phyloP scores from a whole-genome alignment of 1,140 invertebrate genomes.

The Drosophila tani region DNA sequence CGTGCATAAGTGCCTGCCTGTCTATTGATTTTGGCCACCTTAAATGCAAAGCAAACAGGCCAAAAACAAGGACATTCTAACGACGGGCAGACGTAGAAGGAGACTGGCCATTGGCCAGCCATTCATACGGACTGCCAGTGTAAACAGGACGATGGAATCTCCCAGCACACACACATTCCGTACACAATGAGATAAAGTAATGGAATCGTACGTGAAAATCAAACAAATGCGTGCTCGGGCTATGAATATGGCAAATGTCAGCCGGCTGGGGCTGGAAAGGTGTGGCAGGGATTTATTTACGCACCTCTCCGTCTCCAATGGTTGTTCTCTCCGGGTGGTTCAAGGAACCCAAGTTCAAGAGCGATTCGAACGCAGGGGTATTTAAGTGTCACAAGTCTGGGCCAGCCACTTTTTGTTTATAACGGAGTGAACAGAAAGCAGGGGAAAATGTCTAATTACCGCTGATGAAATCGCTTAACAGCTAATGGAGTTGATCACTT shows the following conservation, averaged over 20 bases:
- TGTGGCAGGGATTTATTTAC: conserved; percentile 37
- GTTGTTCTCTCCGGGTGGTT: conserved; percentile 43
- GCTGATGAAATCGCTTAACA: conserved; percentile 20
- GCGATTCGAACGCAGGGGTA: not conserved
- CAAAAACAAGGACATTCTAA: conserved; percentile 25
- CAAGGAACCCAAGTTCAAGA: conserved; percentile 69
- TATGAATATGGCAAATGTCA: conserved; percentile 51
- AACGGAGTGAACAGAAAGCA: conserved; percentile 2
- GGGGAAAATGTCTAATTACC: conserved; percentile 29
- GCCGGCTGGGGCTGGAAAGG: conserved; percentile 12
- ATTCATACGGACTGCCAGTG: conserved; percentile 32
- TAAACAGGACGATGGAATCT: conserved; percentile 43
- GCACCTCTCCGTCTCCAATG: conserved; percentile 2
- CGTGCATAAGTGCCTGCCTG: conserved; percentile 26
- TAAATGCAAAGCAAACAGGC: conserved; percentile 36
- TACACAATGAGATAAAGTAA: conserved; percentile 36
- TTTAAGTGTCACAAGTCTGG: conserved; percentile 34
- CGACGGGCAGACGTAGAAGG: conserved; percentile 21
- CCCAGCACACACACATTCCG: not conserved
- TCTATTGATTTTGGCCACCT: conserved; percentile 41
- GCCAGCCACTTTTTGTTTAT: not conserved
- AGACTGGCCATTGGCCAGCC: conserved; percentile 1
- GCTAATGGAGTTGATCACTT: conserved; percentile 33
- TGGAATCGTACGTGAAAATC: conserved; percentile 49
- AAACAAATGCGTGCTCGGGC: conserved; percentile 33